Evolutionary conservation across 2,888 invertebrate species (phyloP).

Genomic region (Leptura quadrifasciata): DNA sequence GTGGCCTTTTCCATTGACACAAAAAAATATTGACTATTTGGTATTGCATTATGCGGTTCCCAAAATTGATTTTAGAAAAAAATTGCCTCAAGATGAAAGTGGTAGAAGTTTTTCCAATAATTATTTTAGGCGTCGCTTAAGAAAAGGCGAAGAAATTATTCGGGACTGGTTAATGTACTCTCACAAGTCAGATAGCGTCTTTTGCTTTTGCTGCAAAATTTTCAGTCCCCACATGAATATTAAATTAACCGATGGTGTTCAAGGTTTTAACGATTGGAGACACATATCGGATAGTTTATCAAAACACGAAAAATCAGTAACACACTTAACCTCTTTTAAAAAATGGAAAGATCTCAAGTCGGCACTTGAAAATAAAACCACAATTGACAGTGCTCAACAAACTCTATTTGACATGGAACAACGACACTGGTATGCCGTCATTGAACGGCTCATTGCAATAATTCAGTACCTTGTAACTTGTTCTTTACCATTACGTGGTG

Average conservation of each 20-base stretch:
- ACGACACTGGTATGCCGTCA: conserved; percentile 20
- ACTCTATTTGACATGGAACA: conserved; percentile 13
- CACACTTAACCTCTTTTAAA: conserved; percentile 18
- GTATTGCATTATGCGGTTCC: conserved; percentile 20
- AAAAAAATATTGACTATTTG: conserved; percentile 23
- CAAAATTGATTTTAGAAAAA: conserved; percentile 24
- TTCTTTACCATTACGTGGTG: conserved; percentile 34
- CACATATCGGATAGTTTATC: conserved; percentile 20
- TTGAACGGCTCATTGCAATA: conserved; percentile 34
- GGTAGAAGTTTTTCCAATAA: conserved; percentile 17
- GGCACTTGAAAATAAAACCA: conserved; percentile 9
- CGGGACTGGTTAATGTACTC: conserved; percentile 30
- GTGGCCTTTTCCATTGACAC: conserved; percentile 19
- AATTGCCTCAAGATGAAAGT: conserved; percentile 8
- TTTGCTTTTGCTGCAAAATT: conserved; percentile 36
- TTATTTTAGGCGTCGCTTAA: conserved; percentile 12
- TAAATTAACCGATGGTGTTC: conserved; percentile 3
- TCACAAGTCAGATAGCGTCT: conserved; percentile 19
- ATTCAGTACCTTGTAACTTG: conserved; percentile 16
- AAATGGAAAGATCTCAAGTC: conserved; percentile 12
- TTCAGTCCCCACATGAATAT: conserved; percentile 19
- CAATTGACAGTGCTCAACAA: conserved; percentile 27
- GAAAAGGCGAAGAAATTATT: conserved; percentile 24
- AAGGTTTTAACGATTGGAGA: conserved; percentile 15
- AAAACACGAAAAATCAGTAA: conserved; percentile 22